Conservation (phyloP, 1,140 invertebrate species). For the Drosophila busckii region DNA sequence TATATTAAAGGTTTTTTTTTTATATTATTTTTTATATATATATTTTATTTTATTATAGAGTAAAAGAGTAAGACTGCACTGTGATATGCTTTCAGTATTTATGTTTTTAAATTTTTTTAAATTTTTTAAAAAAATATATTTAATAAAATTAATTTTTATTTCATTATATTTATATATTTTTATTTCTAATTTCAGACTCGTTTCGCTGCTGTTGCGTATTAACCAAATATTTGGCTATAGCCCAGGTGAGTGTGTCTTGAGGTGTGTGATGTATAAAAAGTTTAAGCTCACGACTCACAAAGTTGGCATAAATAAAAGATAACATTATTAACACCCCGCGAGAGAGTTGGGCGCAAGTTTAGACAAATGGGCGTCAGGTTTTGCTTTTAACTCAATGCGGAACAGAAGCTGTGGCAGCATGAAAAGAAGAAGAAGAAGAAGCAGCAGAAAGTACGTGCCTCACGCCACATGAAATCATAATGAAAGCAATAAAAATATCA, state of each 20-base stretch:
- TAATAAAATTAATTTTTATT: too few relatives aligned
- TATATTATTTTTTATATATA: too few relatives aligned
- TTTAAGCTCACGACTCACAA: conserved; percentile 27
- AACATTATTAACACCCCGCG: conserved; percentile 72
- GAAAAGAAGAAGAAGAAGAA: conserved; percentile 13
- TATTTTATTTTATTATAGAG: too few relatives aligned
- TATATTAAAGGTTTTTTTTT: too few relatives aligned
- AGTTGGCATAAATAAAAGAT: conserved; percentile 68
- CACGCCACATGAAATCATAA: conserved; percentile 66
- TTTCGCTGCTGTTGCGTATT: too few relatives aligned
- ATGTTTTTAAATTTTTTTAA: too few relatives aligned
- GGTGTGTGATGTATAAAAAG: neutral
- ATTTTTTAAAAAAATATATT: too few relatives aligned
- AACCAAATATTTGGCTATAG: too few relatives aligned
- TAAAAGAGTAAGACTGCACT: too few relatives aligned
- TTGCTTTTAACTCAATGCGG: conserved; percentile 42
- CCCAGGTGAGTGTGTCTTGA: neutral
- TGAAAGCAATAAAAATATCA: conserved; percentile 74
- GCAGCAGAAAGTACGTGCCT: conserved; percentile 36
- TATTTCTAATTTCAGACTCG: too few relatives aligned
- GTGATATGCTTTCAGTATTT: too few relatives aligned
- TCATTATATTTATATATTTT: too few relatives aligned
- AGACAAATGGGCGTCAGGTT: conserved; percentile 69
- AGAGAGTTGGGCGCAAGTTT: conserved; percentile 42
- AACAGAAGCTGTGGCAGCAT: conserved; percentile 24